Base-by-base conservation (phyloP, 2,888 invertebrate genomes). In the Nebria salina region DNA sequence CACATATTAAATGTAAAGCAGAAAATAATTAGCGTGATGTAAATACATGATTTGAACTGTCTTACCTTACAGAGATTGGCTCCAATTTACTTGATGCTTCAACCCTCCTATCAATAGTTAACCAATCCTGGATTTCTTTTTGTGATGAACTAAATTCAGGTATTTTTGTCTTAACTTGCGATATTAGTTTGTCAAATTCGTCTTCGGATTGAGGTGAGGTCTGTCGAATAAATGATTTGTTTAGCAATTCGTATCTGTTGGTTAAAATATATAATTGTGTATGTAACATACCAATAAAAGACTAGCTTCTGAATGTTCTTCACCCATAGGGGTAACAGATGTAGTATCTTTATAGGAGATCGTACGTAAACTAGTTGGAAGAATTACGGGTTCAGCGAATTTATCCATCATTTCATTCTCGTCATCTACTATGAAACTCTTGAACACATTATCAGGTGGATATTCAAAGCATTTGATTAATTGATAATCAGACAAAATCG, bases 401-500 rank as follows among this genome's bases (percentile, higher is more conserved):
- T 13, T 11, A 54, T 34, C 34, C 34, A 8, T 5, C 4, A 54
- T 54, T 54, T 54, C 54, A 11, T 7, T 13, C 4, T 54, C 54
- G 54, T 34, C 34, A 34, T 34, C 34, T 5, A 34, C 1, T 54
- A 54, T 13, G 8, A 11, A 54, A 54, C 54, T 7, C 34, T 20
- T 20, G 11, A 54, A 79, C n/a, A 68, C 65, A 43, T 79, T 75
- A 42, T 74, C 68, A 8, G 68, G 42, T 5, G 79, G 79, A 68
- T 79, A 79, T 25, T 75, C 68, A 20, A 25, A 25, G 13, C 73
- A 20, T 75, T 79, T 43, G 25, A 79, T 79, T 13, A 79, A 26
- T 75, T 79, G 79, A 74, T 79, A 79, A 74, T 79, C 79, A 11
- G 79, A 79, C 41, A 79, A 68, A 2, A 74, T 73, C 15, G 66